Evolutionary conservation across 2,113 vertebrate species (phyloP).

Genomic region (Tamias sibiricus): DNA sequence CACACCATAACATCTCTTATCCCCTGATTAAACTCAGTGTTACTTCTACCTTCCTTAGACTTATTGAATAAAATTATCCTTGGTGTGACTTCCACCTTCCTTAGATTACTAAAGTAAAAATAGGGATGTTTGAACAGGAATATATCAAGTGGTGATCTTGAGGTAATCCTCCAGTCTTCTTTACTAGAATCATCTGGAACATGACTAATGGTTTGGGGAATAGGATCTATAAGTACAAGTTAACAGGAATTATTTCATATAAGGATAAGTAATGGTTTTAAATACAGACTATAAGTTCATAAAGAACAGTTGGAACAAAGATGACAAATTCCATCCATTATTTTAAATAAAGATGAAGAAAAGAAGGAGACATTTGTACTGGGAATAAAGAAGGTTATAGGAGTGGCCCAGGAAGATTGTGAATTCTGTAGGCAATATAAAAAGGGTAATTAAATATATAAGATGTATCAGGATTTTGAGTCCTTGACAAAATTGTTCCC

Average conservation of each 20-base stretch:
- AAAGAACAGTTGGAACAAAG: constrained; percentile 19
- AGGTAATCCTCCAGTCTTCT: background rate
- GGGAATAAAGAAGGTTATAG: background rate
- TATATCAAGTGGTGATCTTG: background rate
- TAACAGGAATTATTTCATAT: constrained; percentile 49
- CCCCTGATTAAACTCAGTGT: background rate
- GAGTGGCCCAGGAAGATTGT: background rate
- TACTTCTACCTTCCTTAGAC: background rate
- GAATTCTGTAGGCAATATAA: background rate
- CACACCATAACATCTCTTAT: background rate
- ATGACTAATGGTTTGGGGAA: constrained; percentile 54
- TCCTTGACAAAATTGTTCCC: background rate
- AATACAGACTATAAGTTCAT: background rate
- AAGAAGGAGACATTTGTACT: background rate
- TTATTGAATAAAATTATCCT: background rate
- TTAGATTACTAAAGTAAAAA: background rate
- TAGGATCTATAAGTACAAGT: background rate
- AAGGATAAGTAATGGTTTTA: constrained; percentile 15
- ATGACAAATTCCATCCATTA: background rate
- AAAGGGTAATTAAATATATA: background rate
- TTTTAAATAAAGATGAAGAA: constrained; percentile 19
- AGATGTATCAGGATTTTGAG: background rate
- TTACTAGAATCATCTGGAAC: constrained; percentile 55
- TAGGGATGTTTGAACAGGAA: background rate
- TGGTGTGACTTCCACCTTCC: background rate